Evolutionary conservation across 2,797 vertebrate genomes (phyloP).

Genomic region (Channa striata): DNA sequence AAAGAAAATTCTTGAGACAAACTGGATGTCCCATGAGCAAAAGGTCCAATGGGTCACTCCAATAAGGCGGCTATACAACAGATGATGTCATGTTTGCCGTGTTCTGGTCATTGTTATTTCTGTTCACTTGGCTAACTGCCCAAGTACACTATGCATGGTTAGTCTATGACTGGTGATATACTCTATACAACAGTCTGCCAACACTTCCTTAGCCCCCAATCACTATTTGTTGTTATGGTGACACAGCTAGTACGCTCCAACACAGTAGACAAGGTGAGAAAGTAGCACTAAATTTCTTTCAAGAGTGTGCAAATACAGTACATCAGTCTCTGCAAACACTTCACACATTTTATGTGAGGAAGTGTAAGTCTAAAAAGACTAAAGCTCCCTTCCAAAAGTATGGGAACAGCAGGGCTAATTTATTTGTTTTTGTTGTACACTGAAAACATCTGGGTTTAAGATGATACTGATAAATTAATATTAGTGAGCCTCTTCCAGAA

Average conservation of each 20-base stretch:
- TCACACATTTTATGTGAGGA: conserved; percentile 5
- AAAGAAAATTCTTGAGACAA: conserved; percentile 5
- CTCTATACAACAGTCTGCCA: conserved; percentile 27
- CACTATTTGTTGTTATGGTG: conserved; percentile 51
- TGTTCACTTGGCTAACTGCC: conserved; percentile 22
- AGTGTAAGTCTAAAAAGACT: conserved; percentile 9
- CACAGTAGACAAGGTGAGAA: conserved; percentile 17
- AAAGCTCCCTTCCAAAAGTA: too few species aligned
- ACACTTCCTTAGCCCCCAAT: conserved; percentile 2
- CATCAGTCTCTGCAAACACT: conserved; percentile 1
- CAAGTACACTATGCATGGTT: conserved; percentile 7
- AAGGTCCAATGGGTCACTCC: conserved; percentile 23
- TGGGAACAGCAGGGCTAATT: too few species aligned
- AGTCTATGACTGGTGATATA: conserved; percentile 45
- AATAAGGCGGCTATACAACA: conserved; percentile 18
- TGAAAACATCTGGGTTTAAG: too few species aligned
- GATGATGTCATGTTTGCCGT: conserved; percentile 64
- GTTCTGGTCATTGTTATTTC: conserved; percentile 47
- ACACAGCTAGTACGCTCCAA: conserved; percentile 13
- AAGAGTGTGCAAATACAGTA: conserved; percentile 5
- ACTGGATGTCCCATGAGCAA: conserved; percentile 37
- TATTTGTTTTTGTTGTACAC: too few species aligned
- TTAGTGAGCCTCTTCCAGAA: too few species aligned
- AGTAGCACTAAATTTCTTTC: conserved; percentile 5
- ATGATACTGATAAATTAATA: too few species aligned